Conservation (phyloP, 2,888 invertebrate genomes). For the Clivina fossor region DNA sequence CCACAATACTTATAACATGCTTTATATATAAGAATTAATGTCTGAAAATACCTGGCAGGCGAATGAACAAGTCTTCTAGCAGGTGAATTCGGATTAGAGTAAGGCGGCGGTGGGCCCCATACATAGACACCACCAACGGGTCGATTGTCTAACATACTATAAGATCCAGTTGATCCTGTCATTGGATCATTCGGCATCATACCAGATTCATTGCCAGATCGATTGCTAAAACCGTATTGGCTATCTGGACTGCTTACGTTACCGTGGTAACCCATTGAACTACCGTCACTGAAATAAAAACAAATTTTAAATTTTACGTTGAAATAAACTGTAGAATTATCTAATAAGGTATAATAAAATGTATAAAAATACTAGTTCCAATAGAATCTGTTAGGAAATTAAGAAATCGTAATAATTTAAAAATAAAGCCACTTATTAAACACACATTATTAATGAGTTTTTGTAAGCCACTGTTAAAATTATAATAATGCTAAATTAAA, state of each 20-base stretch:
- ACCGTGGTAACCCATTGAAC: conserved; percentile 63
- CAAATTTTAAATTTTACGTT: background rate
- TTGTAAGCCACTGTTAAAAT: no score
- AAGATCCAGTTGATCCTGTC: conserved; percentile 54
- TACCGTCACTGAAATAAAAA: conserved; percentile 40
- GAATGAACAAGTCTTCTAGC: conserved; percentile 57
- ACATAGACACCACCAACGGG: conserved; percentile 62
- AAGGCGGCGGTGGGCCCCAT: conserved; percentile 90
- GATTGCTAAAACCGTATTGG: conserved; percentile 75
- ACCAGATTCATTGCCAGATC: conserved; percentile 45
- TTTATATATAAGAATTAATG: conserved; percentile 1
- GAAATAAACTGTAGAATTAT: no score
- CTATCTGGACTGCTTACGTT: conserved; percentile 75
- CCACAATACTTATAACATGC: no score
- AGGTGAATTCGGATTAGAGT: conserved; percentile 77
- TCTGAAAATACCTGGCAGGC: conserved; percentile 46
- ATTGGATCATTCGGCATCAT: conserved; percentile 48
- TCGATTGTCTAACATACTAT: conserved; percentile 61
- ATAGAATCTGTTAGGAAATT: no score
- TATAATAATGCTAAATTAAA: no score
- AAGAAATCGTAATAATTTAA: no score
- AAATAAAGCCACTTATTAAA: no score
- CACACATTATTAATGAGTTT: no score
- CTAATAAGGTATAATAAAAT: no score
- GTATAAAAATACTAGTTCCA: no score